Base-by-base conservation (phyloP, 1,140 invertebrate genomes). In the Scaptomyza pallida region DNA sequence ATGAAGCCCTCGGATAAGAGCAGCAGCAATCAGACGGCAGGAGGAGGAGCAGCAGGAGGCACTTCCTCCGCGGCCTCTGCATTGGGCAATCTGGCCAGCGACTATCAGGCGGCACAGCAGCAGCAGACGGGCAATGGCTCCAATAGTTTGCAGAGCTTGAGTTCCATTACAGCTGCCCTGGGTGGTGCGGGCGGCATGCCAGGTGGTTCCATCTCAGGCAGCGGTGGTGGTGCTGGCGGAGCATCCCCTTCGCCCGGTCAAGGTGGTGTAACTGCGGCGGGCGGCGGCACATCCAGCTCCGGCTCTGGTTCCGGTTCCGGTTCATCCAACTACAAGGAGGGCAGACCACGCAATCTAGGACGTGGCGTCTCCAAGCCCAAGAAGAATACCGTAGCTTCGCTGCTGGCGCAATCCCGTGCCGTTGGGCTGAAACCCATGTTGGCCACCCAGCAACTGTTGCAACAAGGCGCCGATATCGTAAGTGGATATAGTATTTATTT, bases 321-420 rank as follows among this genome's bases (percentile, higher is more conserved):
- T 10, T 85, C 80, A 0, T 73, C 80, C 2, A 73, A 4, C 68
- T 85, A 93, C 59, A 94, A 96, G 55, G 96, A 97, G 86, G 95
- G 95, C 3, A 90, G 96, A 30, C 96, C 96, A 0, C 93, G 96
- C 10, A 96, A 97, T 91, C 93, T 97, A 6, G 96, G 96, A 6
- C 93, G 96, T 2, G 96, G 96, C 1, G 95, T 97, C 3, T 97
- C 96, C 70, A 97, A 97, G 88, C 96, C 96, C 21, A 97, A 97
- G 93, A 97, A 97, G 92, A 97, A 97, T 85, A 97, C 97, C 0
- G 97, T 97, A 0, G 97, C 97, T 0, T 97, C 96, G 17, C 91
- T 97, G 23, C 91, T 97, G 17, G 96, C 96, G 0, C 96, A 97
- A 92, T 96, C 95, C 75, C 92, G 96, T 73, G 96, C 96, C 1